A percentile compares a stretch with the other conserved stretches of the same genome.
phyloP scores from a whole-genome alignment of 37 sponge, comb jelly and placozoan genomes.

The Chondrilla cf. caribensis region DNA sequence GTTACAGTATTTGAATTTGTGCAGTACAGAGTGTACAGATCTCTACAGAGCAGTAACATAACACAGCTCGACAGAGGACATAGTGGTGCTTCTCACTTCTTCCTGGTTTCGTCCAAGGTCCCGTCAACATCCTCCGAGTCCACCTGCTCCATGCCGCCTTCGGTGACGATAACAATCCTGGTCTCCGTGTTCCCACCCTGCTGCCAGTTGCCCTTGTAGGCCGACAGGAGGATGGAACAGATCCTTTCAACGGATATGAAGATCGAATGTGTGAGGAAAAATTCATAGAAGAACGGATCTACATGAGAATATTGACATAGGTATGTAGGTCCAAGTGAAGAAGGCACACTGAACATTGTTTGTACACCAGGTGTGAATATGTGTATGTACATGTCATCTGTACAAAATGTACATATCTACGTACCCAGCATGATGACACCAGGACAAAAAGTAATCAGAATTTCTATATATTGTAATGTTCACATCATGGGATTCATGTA shows the following conservation, averaged over 20 bases:
- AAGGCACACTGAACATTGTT: background rate
- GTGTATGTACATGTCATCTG: too few species aligned
- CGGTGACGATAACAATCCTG: background rate
- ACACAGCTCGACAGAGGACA: background rate
- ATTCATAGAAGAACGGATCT: conserved; percentile 78
- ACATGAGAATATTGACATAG: too few species aligned
- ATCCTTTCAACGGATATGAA: conserved; percentile 66
- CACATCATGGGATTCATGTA: too few species aligned
- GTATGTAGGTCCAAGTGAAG: background rate
- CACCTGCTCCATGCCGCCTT: background rate
- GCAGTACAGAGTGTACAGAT: too few species aligned
- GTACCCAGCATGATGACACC: too few species aligned
- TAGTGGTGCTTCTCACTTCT: background rate
- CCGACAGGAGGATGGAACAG: conserved; percentile 47
- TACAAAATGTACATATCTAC: too few species aligned
- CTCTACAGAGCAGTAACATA: too few species aligned
- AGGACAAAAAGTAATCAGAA: too few species aligned
- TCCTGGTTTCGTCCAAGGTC: background rate
- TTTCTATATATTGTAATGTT: too few species aligned
- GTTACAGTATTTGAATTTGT: too few species aligned
- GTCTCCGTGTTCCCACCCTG: background rate
- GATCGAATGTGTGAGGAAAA: conserved; percentile 78
- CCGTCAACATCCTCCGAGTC: background rate
- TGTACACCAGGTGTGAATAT: background rate
- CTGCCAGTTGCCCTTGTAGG: conserved; percentile 27